Evolutionary conservation across 2,797 vertebrate genomes (phyloP).

Genomic region (Oryzias sinensis): DNA sequence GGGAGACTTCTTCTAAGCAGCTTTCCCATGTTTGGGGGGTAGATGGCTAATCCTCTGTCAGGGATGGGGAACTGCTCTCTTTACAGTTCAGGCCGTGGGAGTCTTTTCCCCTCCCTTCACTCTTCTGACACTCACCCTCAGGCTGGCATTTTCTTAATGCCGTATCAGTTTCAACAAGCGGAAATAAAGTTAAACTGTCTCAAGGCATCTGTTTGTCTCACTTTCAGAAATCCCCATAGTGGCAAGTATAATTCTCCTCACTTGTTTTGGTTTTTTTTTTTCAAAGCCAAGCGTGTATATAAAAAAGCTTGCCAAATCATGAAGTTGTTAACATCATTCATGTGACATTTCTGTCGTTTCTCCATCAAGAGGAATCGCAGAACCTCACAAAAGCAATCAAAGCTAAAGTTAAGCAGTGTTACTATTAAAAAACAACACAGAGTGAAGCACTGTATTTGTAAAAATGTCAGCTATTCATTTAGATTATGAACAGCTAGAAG

Average conservation of each 20-base stretch:
- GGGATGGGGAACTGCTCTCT: slow-evolving; percentile 77
- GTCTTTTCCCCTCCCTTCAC: slow-evolving; percentile 74
- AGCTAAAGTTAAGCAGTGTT: slow-evolving; percentile 17
- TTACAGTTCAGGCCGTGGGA: slow-evolving; percentile 76
- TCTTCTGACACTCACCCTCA: slow-evolving; percentile 74
- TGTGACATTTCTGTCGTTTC: slow-evolving; percentile 57
- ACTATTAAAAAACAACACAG: slow-evolving; percentile 4
- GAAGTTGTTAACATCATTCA: slow-evolving; percentile 75
- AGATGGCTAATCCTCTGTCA: slow-evolving; percentile 81
- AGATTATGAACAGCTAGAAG: no score
- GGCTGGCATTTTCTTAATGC: slow-evolving; percentile 82
- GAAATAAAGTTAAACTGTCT: slow-evolving; percentile 81
- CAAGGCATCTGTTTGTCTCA: slow-evolving; percentile 78
- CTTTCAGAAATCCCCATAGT: slow-evolving; percentile 77
- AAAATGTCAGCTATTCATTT: no score
- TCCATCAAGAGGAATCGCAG: slow-evolving; percentile 34
- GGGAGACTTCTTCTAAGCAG: slow-evolving; percentile 75
- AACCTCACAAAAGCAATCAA: slow-evolving; percentile 12
- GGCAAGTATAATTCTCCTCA: slow-evolving; percentile 79
- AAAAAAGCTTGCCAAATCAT: slow-evolving; percentile 61
- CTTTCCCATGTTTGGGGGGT: slow-evolving; percentile 80
- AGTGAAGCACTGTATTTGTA: no score
- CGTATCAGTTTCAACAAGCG: slow-evolving; percentile 82
- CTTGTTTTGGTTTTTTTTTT: slow-evolving; percentile 68
- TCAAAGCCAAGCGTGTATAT: slow-evolving; percentile 45